These are phyloP conservation scores for Catostomus latipinnis DNA, from an alignment of 2,797 vertebrate genomes.

Conservation along the genomic window DNA sequence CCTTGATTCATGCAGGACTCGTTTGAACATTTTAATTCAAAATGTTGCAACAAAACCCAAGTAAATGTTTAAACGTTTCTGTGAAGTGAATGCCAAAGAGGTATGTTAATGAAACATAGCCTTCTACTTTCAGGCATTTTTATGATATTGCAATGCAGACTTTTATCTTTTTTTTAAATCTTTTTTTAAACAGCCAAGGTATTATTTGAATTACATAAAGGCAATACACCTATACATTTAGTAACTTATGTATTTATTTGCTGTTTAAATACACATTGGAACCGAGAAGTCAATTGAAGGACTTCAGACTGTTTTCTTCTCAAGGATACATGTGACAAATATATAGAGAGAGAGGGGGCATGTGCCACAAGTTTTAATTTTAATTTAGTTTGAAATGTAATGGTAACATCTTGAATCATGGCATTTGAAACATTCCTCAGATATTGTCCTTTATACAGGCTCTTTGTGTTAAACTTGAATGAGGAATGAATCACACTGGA, in stretches of 20 bases:
- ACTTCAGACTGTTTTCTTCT: not conserved
- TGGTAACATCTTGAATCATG: not conserved
- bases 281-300: not conserved
- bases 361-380: not conserved
- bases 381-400: not conserved
- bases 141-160: not conserved
- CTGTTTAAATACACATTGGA: not conserved
- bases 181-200: not conserved
- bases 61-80: not conserved
- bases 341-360: not conserved
- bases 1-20: not conserved
- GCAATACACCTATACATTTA: not conserved
- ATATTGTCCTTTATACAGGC: constrained; percentile 17
- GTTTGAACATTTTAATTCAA: not conserved
- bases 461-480: constrained; percentile 31
- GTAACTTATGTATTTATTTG: not conserved
- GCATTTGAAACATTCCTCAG: constrained; percentile 13
- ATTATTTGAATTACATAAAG: not conserved
- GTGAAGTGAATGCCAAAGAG: not conserved
- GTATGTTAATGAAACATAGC: not conserved
- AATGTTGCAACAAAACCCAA: not conserved
- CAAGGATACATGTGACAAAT: constrained; percentile 5
- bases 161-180: not conserved
- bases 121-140: not conserved
- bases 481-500: constrained; percentile 8